A percentile compares a stretch with the other conserved stretches of the same genome.
phyloP scores from a whole-genome alignment of 2,113 vertebrate species.

The Elanus axillaris region DNA sequence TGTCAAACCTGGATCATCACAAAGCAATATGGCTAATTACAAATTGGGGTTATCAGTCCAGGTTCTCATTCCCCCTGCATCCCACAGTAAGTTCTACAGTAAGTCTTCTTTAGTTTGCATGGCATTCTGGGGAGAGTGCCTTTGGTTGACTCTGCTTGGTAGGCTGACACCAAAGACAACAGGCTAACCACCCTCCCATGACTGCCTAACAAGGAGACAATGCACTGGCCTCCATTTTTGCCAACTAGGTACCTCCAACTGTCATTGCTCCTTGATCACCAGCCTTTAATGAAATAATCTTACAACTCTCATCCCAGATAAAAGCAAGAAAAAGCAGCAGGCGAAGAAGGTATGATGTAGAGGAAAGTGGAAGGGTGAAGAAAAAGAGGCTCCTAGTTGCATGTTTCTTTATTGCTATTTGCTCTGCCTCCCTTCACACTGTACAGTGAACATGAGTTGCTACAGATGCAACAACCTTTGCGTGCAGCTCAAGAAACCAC shows the following conservation, averaged over 20 bases:
- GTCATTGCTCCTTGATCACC: not conserved
- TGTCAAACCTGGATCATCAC: not conserved
- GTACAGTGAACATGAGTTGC: not conserved
- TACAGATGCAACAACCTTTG: slow-evolving; percentile 4
- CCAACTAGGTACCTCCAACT: not conserved
- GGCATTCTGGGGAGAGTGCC: not conserved
- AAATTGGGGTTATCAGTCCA: not conserved
- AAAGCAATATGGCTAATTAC: not conserved
- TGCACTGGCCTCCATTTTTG: not conserved
- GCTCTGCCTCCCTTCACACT: not conserved
- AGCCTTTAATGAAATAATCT: not conserved
- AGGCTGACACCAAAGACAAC: not conserved
- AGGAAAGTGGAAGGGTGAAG: not conserved
- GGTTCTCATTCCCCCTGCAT: not conserved
- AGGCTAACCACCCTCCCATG: not conserved
- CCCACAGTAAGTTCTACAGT: not conserved
- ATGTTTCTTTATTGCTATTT: not conserved
- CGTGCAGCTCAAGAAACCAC: not conserved
- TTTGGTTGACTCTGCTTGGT: not conserved
- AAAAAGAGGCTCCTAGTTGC: not conserved
- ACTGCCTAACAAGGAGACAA: not conserved
- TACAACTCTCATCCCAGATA: not conserved
- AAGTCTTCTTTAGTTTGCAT: not conserved
- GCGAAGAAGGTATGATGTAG: not conserved
- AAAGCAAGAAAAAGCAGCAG: not conserved